Percentiles rank a stretch among this genome's conserved stretches.
Evolutionary conservation across 2,113 vertebrate species (phyloP).

Genomic region (Gyps fulvus): DNA sequence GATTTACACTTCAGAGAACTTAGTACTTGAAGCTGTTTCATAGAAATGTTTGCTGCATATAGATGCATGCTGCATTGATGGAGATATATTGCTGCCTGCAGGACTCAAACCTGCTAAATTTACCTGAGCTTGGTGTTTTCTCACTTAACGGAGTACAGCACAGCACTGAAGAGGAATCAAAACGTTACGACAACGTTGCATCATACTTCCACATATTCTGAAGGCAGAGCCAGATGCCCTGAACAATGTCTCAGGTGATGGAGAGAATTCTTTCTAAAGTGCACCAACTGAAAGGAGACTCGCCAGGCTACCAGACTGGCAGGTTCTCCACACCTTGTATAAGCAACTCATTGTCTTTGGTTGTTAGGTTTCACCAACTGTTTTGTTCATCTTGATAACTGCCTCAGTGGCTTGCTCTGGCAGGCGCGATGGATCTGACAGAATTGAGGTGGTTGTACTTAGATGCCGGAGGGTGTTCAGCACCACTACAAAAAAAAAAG

Average conservation of each 20-base stretch:
- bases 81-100: slow-evolving; percentile 63
- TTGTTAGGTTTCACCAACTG: slow-evolving; percentile 68
- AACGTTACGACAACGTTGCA: background rate
- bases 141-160: slow-evolving; percentile 7
- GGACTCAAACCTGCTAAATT: slow-evolving; percentile 56
- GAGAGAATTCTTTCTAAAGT: slow-evolving; percentile 48
- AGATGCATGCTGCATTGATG: slow-evolving; percentile 34
- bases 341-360: background rate
- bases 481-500: slow-evolving; percentile 76
- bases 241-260: background rate
- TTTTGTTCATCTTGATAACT: slow-evolving; percentile 47
- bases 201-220: background rate
- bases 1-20: background rate
- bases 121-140: slow-evolving; percentile 70
- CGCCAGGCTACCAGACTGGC: background rate
- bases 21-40: background rate
- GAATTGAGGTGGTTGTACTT: slow-evolving; percentile 87
- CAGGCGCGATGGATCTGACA: slow-evolving; percentile 83
- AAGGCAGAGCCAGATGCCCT: background rate
- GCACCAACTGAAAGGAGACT: slow-evolving; percentile 13
- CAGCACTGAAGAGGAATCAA: slow-evolving; percentile 15
- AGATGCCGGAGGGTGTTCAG: slow-evolving; percentile 86
- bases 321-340: background rate
- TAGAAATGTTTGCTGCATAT: slow-evolving; percentile 31
- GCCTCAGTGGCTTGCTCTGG: slow-evolving; percentile 86